phyloP scores from a whole-genome alignment of 2,888 invertebrate genomes.

The Boloria euphrosyne region DNA sequence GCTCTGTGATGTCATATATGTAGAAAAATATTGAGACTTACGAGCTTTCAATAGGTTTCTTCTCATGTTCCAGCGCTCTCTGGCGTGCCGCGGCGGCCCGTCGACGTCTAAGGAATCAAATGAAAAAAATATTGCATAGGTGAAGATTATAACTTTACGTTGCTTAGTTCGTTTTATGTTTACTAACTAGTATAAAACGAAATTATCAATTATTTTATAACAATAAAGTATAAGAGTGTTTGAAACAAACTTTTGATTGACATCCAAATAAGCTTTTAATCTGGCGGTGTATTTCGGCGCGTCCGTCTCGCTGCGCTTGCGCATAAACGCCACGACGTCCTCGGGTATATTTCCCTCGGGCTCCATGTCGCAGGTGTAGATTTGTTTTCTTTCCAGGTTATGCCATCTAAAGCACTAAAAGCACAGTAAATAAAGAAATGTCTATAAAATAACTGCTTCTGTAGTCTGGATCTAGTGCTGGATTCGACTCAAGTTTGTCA shows the following conservation, averaged over 20 bases:
- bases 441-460: too few species aligned
- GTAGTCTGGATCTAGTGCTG: too few species aligned
- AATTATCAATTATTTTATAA: too few species aligned
- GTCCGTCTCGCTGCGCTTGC: slow-evolving; percentile 58
- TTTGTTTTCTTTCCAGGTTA: background rate
- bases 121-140: background rate
- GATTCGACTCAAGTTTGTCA: too few species aligned
- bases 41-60: background rate
- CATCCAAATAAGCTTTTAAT: slow-evolving; percentile 54
- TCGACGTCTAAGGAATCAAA: background rate
- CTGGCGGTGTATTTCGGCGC: slow-evolving; percentile 56
- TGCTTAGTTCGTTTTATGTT: too few species aligned
- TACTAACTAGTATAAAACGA: too few species aligned
- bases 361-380: slow-evolving; percentile 43
- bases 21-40: background rate
- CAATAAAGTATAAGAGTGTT: too few species aligned
- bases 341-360: slow-evolving; percentile 58
- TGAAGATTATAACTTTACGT: too few species aligned
- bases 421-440: background rate
- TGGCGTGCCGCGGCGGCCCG: slow-evolving; percentile 15
- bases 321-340: slow-evolving; percentile 58
- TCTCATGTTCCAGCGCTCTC: background rate
- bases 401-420: slow-evolving; percentile 1
- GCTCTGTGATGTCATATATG: background rate
- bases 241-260: slow-evolving; percentile 56